These are phyloP conservation scores for Dastarcus helophoroides DNA, from an alignment of 2,888 invertebrate genomes.

Conservation along the genomic window DNA sequence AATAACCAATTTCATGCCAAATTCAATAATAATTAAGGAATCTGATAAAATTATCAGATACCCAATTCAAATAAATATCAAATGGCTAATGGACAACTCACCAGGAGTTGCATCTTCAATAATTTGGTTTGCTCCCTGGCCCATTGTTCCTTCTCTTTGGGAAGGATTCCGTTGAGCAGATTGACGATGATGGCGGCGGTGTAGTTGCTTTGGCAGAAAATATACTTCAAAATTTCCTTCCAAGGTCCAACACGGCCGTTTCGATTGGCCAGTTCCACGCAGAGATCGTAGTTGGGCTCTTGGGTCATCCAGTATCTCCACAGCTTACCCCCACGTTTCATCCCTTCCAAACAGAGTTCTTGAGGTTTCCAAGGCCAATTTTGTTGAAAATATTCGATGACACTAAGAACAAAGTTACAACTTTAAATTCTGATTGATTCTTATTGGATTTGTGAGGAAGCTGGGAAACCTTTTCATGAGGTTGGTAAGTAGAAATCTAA, in stretches of 20 bases:
- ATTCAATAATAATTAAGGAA: too few relatives aligned
- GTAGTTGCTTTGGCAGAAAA: constrained; percentile 44
- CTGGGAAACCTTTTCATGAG: too few relatives aligned
- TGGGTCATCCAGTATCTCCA: constrained; percentile 69
- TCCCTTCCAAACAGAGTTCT: constrained; percentile 30
- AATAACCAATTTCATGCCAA: too few relatives aligned
- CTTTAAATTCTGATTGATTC: too few relatives aligned
- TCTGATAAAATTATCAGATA: too few relatives aligned
- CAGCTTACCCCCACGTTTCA: constrained; percentile 49
- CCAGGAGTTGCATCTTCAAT: constrained; percentile 49
- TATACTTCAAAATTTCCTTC: constrained; percentile 48
- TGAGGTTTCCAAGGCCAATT: constrained; percentile 22
- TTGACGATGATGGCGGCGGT: constrained; percentile 58
- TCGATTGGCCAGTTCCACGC: constrained; percentile 51
- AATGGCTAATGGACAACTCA: too few relatives aligned
- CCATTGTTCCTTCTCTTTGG: constrained; percentile 52
- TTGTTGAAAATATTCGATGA: constrained; percentile 36
- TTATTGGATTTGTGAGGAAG: too few relatives aligned
- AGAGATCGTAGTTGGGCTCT: constrained; percentile 51
- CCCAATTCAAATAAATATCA: constrained; percentile 5
- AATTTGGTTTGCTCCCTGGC: constrained; percentile 47
- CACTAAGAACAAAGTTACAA: constrained; percentile 26
- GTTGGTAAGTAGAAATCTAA: too few relatives aligned
- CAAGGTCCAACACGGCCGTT: constrained; percentile 41
- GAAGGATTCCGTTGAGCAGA: constrained; percentile 53